These are phyloP conservation scores for Dasyprocta punctata DNA, from an alignment of 2,113 vertebrate genomes.

Conservation along the genomic window DNA sequence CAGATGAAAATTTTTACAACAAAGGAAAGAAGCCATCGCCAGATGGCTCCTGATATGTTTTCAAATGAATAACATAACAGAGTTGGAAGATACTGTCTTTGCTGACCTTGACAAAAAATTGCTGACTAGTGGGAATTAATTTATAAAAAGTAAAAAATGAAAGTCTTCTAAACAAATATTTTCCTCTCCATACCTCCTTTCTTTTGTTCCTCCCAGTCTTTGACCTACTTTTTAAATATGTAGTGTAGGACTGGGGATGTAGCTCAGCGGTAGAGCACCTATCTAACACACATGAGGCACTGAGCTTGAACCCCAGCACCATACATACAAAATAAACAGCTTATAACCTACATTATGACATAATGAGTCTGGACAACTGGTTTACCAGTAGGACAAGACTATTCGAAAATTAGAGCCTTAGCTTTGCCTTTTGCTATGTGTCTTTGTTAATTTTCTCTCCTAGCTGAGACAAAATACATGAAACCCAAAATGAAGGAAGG, in stretches of 20 bases:
- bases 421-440: background rate
- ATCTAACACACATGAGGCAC: background rate
- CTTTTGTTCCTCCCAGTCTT: background rate
- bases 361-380: background rate
- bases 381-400: background rate
- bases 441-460: too few species aligned
- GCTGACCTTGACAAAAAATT: conserved; percentile 21
- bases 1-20: background rate
- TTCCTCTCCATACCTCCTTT: background rate
- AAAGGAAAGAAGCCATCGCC: background rate
- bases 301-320: background rate
- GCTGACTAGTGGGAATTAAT: conserved; percentile 16
- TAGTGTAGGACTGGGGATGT: background rate
- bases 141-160: conserved; percentile 24
- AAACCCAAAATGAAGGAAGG: too few species aligned
- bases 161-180: background rate
- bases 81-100: background rate
- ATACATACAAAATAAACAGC: background rate
- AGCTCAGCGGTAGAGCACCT: background rate
- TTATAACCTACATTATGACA: background rate
- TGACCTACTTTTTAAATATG: background rate
- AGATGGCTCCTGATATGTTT: background rate
- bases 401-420: conserved; percentile 4
- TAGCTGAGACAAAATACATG: too few species aligned
- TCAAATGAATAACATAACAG: background rate